Percentiles rank a stretch among this genome's conserved stretches.
These are phyloP conservation scores for Montipora capricornis DNA, from an alignment of 64 coral and sea anemone genomes.

Conservation along the genomic window DNA sequence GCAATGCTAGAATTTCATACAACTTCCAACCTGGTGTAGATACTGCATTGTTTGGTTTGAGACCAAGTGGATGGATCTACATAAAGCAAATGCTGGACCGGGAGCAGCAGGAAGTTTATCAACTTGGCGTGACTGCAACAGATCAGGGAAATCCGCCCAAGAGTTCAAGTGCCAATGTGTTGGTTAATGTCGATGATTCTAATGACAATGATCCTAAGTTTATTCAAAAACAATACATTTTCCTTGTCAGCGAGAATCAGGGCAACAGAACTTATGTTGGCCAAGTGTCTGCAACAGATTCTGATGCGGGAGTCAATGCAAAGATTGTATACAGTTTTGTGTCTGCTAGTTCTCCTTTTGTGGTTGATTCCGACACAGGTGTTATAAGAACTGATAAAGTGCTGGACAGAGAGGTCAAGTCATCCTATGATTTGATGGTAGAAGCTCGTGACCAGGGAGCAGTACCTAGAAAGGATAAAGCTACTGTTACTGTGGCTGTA, in stretches of 20 bases:
- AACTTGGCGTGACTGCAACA: slow-evolving; percentile 59
- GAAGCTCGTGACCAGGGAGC: slow-evolving; percentile 68
- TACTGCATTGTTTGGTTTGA: slow-evolving; percentile 75
- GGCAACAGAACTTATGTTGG: slow-evolving; percentile 68
- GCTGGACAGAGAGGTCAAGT: slow-evolving; percentile 68
- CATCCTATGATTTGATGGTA: slow-evolving; percentile 62
- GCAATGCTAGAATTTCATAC: slow-evolving; percentile 85
- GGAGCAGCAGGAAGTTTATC: slow-evolving; percentile 74
- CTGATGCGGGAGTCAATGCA: slow-evolving; percentile 80
- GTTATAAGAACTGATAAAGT: slow-evolving; percentile 71
- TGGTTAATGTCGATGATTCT: slow-evolving; percentile 80
- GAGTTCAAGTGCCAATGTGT: slow-evolving; percentile 66
- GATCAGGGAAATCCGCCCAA: slow-evolving; percentile 75
- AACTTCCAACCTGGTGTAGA: slow-evolving; percentile 64
- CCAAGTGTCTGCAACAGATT: slow-evolving; percentile 66
- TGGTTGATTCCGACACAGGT: slow-evolving; percentile 70
- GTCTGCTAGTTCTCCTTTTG: slow-evolving; percentile 48
- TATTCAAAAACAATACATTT: slow-evolving; percentile 53
- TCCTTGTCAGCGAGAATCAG: slow-evolving; percentile 63
- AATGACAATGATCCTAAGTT: slow-evolving; percentile 92
- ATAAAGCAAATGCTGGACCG: slow-evolving; percentile 70
- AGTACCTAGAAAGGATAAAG: slow-evolving; percentile 58
- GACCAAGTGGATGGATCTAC: slow-evolving; percentile 71
- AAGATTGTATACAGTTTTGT: slow-evolving; percentile 74
- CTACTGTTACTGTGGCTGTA: slow-evolving; percentile 63